Conservation (phyloP, 2,888 invertebrate genomes). For the Exephanes ischioxanthus region DNA sequence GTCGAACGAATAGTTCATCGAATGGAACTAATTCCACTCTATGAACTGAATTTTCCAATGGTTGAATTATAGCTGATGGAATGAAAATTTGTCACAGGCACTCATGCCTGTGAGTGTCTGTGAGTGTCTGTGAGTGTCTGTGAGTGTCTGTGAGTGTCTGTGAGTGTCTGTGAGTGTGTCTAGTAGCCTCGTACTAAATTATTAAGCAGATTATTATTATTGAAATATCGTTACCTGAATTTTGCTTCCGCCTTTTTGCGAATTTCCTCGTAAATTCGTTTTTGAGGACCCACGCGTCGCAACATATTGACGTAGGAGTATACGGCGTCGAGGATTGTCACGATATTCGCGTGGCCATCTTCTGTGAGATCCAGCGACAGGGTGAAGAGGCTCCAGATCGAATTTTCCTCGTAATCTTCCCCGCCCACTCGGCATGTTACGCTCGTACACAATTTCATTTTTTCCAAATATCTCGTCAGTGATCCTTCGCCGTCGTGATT, state of each 20-base stretch:
- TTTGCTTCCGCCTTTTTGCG: conserved; percentile 88
- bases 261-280: conserved; percentile 86
- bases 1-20: too few relatives aligned
- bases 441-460: conserved; percentile 91
- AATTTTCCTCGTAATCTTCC: conserved; percentile 91
- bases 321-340: conserved; percentile 90
- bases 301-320: conserved; percentile 92
- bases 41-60: too few relatives aligned
- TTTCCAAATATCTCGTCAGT: conserved; percentile 90
- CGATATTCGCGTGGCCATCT: conserved; percentile 89
- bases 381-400: conserved; percentile 90
- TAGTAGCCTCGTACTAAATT: too few relatives aligned
- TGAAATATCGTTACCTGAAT: conserved; percentile 71
- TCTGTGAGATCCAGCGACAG: conserved; percentile 91
- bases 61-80: too few relatives aligned
- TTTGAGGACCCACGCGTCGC: conserved; percentile 87
- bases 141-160: too few relatives aligned
- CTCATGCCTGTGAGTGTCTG: too few relatives aligned
- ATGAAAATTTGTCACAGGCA: too few relatives aligned
- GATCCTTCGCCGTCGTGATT: conserved; percentile 94
- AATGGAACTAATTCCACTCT: too few relatives aligned
- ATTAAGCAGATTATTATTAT: too few relatives aligned
- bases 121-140: too few relatives aligned
- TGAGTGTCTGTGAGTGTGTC: too few relatives aligned
- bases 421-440: conserved; percentile 90